phyloP scores from a whole-genome alignment of 2,113 vertebrate genomes.

The Bostrychus sinensis region DNA sequence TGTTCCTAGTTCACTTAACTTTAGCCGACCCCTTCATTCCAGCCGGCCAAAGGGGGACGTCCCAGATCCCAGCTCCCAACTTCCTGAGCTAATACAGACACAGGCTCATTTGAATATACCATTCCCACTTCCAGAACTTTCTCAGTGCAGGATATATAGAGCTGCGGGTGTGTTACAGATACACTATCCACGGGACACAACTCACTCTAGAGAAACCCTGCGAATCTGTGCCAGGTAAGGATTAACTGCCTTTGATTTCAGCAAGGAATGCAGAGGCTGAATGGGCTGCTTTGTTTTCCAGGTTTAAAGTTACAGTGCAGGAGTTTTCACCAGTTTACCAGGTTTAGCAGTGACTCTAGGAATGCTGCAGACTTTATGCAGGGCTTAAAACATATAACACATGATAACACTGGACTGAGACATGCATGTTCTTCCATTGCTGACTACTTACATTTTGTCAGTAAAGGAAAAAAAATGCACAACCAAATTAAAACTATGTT shows the following conservation, averaged over 20 bases:
- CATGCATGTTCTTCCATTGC: constrained; percentile 2
- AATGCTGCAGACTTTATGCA: background rate
- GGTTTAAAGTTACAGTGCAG: constrained; percentile 34
- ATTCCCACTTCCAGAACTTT: constrained; percentile 90
- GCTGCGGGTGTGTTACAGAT: constrained; percentile 21
- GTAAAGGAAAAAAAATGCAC: too few species aligned
- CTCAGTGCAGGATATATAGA: constrained; percentile 76
- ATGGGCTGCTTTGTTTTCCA: constrained; percentile 42
- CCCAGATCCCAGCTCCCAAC: constrained; percentile 30
- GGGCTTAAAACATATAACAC: constrained; percentile 7
- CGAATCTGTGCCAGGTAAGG: constrained; percentile 63
- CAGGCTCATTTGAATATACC: constrained; percentile 76
- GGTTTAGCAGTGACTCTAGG: background rate
- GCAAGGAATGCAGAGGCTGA: constrained; percentile 39
- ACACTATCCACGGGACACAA: constrained; percentile 26
- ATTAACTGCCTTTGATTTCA: constrained; percentile 22
- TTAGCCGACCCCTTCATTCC: constrained; percentile 16
- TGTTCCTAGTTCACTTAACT: constrained; percentile 49
- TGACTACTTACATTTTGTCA: constrained; percentile 1
- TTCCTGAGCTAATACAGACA: constrained; percentile 53
- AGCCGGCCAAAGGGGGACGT: constrained; percentile 66
- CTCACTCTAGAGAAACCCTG: constrained; percentile 16
- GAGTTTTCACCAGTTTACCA: constrained; percentile 4
- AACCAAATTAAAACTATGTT: too few species aligned
- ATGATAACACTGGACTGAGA: background rate